Evolutionary conservation across 2,888 invertebrate species (phyloP).

Genomic region (Acronicta psi): DNA sequence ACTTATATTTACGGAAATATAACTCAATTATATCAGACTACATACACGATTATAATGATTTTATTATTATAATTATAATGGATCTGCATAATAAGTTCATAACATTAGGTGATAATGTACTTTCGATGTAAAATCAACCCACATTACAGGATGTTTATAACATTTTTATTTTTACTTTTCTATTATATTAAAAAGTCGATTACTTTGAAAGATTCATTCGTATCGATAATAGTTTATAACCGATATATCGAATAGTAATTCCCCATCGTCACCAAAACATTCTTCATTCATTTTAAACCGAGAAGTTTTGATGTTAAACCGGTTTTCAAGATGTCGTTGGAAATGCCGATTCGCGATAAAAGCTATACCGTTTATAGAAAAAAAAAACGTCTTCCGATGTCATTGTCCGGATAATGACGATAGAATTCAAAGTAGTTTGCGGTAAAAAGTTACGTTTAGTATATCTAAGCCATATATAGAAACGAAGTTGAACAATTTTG

Average conservation of each 20-base stretch:
- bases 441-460: slow-evolving; percentile 38
- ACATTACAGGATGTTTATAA: slow-evolving; percentile 46
- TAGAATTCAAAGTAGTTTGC: slow-evolving; percentile 61
- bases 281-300: slow-evolving; percentile 45
- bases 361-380: slow-evolving; percentile 49
- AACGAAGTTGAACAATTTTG: slow-evolving; percentile 25
- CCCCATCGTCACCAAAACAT: slow-evolving; percentile 41
- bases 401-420: slow-evolving; percentile 72
- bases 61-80: background rate
- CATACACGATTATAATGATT: background rate
- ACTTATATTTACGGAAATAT: background rate
- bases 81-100: background rate
- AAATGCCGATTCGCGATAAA: slow-evolving; percentile 65
- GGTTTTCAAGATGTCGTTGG: slow-evolving; percentile 51
- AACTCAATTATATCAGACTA: background rate
- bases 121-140: slow-evolving; percentile 24
- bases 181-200: slow-evolving; percentile 42
- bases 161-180: slow-evolving; percentile 46
- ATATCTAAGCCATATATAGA: slow-evolving; percentile 27
- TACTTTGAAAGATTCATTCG: slow-evolving; percentile 51
- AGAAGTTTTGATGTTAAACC: slow-evolving; percentile 49
- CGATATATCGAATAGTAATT: slow-evolving; percentile 49
- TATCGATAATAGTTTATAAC: slow-evolving; percentile 46
- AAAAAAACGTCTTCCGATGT: slow-evolving; percentile 69
- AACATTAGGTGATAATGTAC: background rate